Conservation (phyloP, 2,888 invertebrate genomes). For the Lagria hirta region DNA sequence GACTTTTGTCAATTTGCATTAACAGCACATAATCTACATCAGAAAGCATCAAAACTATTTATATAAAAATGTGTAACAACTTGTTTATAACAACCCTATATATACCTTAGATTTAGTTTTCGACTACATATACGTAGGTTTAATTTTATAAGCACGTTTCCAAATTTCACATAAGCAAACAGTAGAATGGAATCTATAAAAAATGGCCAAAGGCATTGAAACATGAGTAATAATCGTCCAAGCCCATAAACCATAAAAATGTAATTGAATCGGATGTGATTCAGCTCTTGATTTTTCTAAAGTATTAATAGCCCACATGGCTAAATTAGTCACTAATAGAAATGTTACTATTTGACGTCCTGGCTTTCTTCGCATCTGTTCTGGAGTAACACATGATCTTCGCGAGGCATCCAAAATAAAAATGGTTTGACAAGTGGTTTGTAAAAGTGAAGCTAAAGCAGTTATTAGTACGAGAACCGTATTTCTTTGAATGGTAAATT, state of each 20-base stretch:
- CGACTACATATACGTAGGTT: slow-evolving; percentile 51
- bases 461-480: slow-evolving; percentile 63
- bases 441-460: slow-evolving; percentile 72
- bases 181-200: slow-evolving; percentile 88
- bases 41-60: slow-evolving; percentile 8
- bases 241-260: slow-evolving; percentile 84
- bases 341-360: slow-evolving; percentile 86
- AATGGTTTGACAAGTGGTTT: slow-evolving; percentile 78
- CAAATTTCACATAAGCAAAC: slow-evolving; percentile 91
- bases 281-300: slow-evolving; percentile 81
- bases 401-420: slow-evolving; percentile 77
- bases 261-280: slow-evolving; percentile 77
- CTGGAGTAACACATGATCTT: slow-evolving; percentile 70
- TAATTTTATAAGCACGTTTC: slow-evolving; percentile 85
- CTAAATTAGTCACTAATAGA: slow-evolving; percentile 75
- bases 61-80: background rate
- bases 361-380: slow-evolving; percentile 73
- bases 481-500: slow-evolving; percentile 58
- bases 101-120: background rate
- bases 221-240: slow-evolving; percentile 91
- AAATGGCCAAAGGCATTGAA: slow-evolving; percentile 85
- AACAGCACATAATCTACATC: slow-evolving; percentile 3
- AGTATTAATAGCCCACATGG: slow-evolving; percentile 85
- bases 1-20: no score
- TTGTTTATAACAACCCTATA: no score